phyloP scores from a whole-genome alignment of 1,140 invertebrate species.

The Pseudobourletiella spinata region DNA sequence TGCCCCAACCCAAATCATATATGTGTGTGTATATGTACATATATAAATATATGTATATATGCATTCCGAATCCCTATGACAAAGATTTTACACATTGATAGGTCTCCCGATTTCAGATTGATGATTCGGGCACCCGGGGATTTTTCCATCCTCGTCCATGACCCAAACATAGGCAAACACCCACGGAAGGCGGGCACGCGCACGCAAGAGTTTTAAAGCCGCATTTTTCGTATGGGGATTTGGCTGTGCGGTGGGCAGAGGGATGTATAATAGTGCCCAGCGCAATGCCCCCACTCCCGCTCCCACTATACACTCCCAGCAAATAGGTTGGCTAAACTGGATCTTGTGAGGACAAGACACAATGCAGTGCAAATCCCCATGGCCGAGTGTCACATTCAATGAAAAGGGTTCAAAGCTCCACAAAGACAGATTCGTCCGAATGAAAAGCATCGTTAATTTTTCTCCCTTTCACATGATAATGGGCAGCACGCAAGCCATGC shows the following conservation, averaged over 20 bases:
- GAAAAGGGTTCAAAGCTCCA: constrained; percentile 23
- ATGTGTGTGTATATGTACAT: too few relatives aligned
- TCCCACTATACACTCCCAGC: too few relatives aligned
- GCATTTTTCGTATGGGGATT: too few relatives aligned
- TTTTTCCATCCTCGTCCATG: background rate
- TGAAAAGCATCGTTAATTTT: constrained; percentile 31
- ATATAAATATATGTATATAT: too few relatives aligned
- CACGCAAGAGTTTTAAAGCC: too few relatives aligned
- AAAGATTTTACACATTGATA: background rate
- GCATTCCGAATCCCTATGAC: too few relatives aligned
- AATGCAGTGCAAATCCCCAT: constrained; percentile 19
- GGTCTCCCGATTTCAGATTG: background rate
- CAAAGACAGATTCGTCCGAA: constrained; percentile 20
- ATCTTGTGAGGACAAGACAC: constrained; percentile 1
- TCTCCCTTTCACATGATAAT: constrained; percentile 28
- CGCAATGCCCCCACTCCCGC: too few relatives aligned
- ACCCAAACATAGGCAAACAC: too few relatives aligned
- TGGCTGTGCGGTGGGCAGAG: too few relatives aligned
- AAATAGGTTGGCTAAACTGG: background rate
- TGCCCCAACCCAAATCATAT: too few relatives aligned
- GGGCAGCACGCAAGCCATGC: constrained; percentile 1
- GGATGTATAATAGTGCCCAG: too few relatives aligned
- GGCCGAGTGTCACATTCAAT: constrained; percentile 25
- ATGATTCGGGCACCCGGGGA: background rate
- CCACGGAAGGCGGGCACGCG: too few relatives aligned